Percentiles rank a stretch among this genome's conserved stretches.
Evolutionary conservation across 2,113 vertebrate species (phyloP).

Genomic region (Leptocoma aspasia): DNA sequence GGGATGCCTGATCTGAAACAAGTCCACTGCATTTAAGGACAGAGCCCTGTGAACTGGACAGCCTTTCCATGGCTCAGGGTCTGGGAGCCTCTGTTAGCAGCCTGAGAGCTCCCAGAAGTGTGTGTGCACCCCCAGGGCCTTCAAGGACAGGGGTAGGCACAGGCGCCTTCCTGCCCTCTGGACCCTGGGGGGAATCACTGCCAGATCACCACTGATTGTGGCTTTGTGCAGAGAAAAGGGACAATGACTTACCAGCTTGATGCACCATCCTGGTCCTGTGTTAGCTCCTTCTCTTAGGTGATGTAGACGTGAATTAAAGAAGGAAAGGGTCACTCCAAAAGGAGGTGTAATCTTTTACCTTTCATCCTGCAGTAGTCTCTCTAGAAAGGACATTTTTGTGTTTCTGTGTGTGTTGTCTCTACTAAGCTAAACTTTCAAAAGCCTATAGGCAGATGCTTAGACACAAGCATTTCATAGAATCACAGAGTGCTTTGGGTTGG

Average conservation of each 20-base stretch:
- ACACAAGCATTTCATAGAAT: neutral
- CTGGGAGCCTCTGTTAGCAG: neutral
- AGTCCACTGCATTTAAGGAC: neutral
- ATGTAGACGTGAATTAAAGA: neutral
- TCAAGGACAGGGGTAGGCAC: neutral
- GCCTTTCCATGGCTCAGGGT: neutral
- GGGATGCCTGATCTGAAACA: neutral
- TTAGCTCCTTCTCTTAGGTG: neutral
- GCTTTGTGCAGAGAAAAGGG: neutral
- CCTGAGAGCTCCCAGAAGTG: neutral
- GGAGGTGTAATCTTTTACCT: neutral
- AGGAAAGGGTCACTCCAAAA: neutral
- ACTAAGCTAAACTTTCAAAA: neutral
- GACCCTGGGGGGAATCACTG: neutral
- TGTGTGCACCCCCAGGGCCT: no score
- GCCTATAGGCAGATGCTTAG: no score
- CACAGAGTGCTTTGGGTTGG: neutral
- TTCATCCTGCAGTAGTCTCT: neutral
- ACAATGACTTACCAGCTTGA: neutral
- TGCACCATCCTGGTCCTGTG: neutral
- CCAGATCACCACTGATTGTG: rapidly evolving
- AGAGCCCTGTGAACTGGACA: neutral
- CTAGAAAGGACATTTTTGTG: neutral
- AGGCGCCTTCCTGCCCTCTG: neutral
- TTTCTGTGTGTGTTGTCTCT: neutral